Base-by-base conservation (phyloP, 1,140 invertebrate genomes). In the Procambarus virginalis region DNA sequence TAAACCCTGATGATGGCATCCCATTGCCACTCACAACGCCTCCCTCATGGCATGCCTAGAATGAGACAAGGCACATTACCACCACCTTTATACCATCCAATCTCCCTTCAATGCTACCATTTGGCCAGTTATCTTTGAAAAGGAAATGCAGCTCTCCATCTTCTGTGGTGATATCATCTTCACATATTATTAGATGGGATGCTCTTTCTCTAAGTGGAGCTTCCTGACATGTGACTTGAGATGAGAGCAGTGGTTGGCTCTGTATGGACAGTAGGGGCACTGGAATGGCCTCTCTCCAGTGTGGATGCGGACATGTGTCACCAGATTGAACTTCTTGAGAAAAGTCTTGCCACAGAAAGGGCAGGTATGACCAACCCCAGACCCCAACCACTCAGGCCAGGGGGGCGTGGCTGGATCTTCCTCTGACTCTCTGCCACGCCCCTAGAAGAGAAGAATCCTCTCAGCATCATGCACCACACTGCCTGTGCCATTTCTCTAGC, bases 371-470 rank as follows among this genome's bases (percentile, higher is more conserved):
- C 80, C 73, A 55, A 84, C 51, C 20, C 51, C 81, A 82, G 87
- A 60, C 51, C 80, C 81, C 73, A 64, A 76, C 70, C 80, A 89
- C 81, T 77, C 80, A 77, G 81, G 80, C 87, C 87, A 83, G 14
- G 70, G 81, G 87, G 87, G 87, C 87, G 81, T 89, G 87, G 87
- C 81, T 78, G 78, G 49, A 51, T 83, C 70, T 78, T 76, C 80
- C 81, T 84, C 87, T 68, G 55, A 78, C 46, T 49, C 81, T 83
- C 87, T 77, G 87, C 87, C 87, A 89, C 87, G 87, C 87, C 87
- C 81, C 87, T 89, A 84, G 81, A 89, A 89, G 80, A 89, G 87
- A 89, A 89, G 87, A 89, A 77, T 51, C 68, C 81, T 89, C 87
- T 89, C 80, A 89, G 80, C 80, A 89, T 89, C 80, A 77, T 77